Percentiles rank a stretch among this genome's conserved stretches.
These are phyloP conservation scores for Trichomalopsis sarcophagae DNA, from an alignment of 1,140 invertebrate genomes.

Conservation along the genomic window DNA sequence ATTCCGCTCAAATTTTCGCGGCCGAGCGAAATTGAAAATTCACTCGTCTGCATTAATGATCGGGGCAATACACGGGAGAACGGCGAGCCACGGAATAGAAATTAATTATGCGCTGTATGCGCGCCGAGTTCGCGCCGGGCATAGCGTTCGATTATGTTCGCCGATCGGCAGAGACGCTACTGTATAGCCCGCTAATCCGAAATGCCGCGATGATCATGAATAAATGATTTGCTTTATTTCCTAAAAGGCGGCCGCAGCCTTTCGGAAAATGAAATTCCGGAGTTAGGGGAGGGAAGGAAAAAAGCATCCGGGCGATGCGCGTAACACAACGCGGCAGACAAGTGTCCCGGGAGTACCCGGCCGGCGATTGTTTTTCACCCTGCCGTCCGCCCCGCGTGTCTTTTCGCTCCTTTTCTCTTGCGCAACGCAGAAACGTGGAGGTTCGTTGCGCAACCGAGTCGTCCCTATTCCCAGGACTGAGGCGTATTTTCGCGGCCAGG, in stretches of 20 bases:
- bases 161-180: not conserved
- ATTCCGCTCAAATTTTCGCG: too few species aligned
- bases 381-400: conserved; percentile 24
- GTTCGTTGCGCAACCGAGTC: too few species aligned
- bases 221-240: too few species aligned
- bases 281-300: not conserved
- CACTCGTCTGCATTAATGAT: conserved; percentile 16
- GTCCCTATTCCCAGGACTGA: too few species aligned
- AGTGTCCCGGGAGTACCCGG: conserved; percentile 53
- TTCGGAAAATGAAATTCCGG: conserved; percentile 22
- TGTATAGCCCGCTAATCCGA: not conserved
- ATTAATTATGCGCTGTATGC: conserved; percentile 17
- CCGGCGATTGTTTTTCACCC: conserved; percentile 27
- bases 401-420: conserved; percentile 32
- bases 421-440: not conserved
- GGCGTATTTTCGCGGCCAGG: too few species aligned
- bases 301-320: not conserved
- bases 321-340: conserved; percentile 46
- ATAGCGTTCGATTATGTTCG: conserved; percentile 6
- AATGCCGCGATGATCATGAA: not conserved
- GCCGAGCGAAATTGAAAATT: conserved; percentile 33
- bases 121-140: not conserved
- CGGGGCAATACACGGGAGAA: not conserved
- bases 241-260: not conserved
- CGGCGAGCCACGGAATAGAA: not conserved